Evolutionary conservation across 2,888 invertebrate genomes (phyloP).

Genomic region (Metallyticus violacea): DNA sequence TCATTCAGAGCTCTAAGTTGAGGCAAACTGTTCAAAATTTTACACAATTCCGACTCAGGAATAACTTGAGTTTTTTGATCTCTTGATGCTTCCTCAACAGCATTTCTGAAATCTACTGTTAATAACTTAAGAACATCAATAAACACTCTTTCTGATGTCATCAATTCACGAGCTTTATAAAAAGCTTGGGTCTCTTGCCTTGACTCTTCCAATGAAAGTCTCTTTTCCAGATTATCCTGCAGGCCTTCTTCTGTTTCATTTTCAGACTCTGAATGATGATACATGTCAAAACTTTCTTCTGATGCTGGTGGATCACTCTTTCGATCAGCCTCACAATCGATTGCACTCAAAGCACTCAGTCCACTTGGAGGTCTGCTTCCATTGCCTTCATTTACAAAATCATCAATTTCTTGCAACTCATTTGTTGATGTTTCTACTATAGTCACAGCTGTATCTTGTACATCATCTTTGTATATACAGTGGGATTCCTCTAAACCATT

Average conservation of each 20-base stretch:
- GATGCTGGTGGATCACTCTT: slow-evolving; percentile 24
- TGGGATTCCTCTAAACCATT: not conserved
- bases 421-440: not conserved
- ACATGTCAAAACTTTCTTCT: slow-evolving; percentile 35
- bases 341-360: slow-evolving; percentile 19
- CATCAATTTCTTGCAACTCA: not conserved
- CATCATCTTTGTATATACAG: not conserved
- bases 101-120: slow-evolving; percentile 51
- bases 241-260: slow-evolving; percentile 27
- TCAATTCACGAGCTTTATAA: slow-evolving; percentile 53
- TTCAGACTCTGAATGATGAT: slow-evolving; percentile 33
- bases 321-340: slow-evolving; percentile 17
- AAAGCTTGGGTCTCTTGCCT: slow-evolving; percentile 46
- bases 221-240: slow-evolving; percentile 6
- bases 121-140: slow-evolving; percentile 53
- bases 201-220: slow-evolving; percentile 33
- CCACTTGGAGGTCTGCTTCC: slow-evolving; percentile 22
- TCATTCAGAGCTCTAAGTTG: slow-evolving; percentile 53
- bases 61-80: slow-evolving; percentile 44
- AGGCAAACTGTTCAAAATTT: slow-evolving; percentile 52
- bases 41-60: slow-evolving; percentile 47
- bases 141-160: slow-evolving; percentile 55
- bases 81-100: slow-evolving; percentile 41
- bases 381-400: not conserved
- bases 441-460: not conserved